Percentiles rank a stretch among this genome's conserved stretches.
Conservation (phyloP, 2,888 invertebrate species). For the Drosophila falleni region DNA sequence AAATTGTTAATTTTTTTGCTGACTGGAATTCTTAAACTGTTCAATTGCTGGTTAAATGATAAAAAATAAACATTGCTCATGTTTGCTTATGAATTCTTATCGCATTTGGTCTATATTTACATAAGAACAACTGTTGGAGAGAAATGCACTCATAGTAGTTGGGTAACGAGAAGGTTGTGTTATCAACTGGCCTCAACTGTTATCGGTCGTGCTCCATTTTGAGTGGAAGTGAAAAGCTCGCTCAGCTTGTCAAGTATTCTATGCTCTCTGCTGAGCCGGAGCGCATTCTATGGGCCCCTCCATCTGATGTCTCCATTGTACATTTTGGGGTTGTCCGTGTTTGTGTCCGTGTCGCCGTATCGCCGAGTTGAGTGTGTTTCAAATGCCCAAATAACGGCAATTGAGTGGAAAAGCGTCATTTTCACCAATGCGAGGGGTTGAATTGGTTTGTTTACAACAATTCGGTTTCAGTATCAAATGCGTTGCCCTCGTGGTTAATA, state of each 20-base stretch:
- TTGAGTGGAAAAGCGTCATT: constrained; percentile 61
- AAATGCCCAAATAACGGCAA: constrained; percentile 71
- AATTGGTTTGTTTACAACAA: constrained; percentile 81
- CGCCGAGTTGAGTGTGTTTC: constrained; percentile 57
- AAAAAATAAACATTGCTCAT: constrained; percentile 10
- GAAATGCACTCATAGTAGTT: constrained; percentile 19
- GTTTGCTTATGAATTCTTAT: constrained; percentile 39
- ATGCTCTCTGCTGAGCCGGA: constrained; percentile 30
- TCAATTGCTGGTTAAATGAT: constrained; percentile 3
- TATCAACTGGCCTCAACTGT: constrained; percentile 60
- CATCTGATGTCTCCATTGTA: constrained; percentile 23
- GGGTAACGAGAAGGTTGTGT: constrained; percentile 23
- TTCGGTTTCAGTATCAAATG: constrained; percentile 76
- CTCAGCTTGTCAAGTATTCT: constrained; percentile 41
- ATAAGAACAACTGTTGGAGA: constrained; percentile 12
- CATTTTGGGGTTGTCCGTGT: constrained; percentile 67
- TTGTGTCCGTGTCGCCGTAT: no score
- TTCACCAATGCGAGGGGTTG: constrained; percentile 79
- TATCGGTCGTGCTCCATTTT: constrained; percentile 60
- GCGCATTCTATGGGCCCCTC: constrained; percentile 42
- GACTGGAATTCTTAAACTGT: constrained; percentile 13
- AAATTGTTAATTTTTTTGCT: constrained; percentile 24
- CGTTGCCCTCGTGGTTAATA: constrained; percentile 73
- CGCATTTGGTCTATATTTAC: constrained; percentile 27
- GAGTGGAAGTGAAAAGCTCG: constrained; percentile 64